Evolutionary conservation across 2,113 vertebrate species (phyloP).

Genomic region (Pavo muticus): DNA sequence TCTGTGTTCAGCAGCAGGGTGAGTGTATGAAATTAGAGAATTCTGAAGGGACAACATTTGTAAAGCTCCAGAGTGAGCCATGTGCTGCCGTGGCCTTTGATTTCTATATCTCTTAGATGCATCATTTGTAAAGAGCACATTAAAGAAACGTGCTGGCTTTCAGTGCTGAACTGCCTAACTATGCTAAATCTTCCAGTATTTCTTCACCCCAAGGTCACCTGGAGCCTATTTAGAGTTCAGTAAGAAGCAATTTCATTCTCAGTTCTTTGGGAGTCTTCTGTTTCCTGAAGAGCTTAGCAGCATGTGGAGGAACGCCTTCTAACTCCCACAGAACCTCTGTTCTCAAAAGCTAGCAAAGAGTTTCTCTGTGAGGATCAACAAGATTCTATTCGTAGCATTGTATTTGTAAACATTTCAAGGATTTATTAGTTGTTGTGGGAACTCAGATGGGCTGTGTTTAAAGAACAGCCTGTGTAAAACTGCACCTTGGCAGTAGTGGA

Average conservation of each 20-base stretch:
- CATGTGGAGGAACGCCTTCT: not conserved
- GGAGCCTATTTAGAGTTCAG: not conserved
- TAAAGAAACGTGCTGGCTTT: not conserved
- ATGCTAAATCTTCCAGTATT: not conserved
- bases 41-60: not conserved
- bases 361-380: not conserved
- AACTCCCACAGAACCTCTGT: conserved; percentile 49
- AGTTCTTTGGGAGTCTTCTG: conserved; percentile 36
- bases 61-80: not conserved
- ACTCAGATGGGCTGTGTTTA: not conserved
- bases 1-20: conserved; percentile 26
- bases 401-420: not conserved
- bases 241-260: not conserved
- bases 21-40: conserved; percentile 18
- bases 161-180: not conserved
- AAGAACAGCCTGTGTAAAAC: not conserved
- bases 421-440: not conserved
- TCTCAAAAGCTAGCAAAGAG: not conserved
- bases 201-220: not conserved
- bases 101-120: not conserved
- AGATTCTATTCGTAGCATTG: not conserved
- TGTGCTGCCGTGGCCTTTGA: not conserved
- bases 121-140: not conserved
- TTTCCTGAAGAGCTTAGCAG: conserved; percentile 72
- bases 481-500: not conserved